Base-by-base conservation (phyloP, 2,113 vertebrate genomes). In the Delphinus delphis region DNA sequence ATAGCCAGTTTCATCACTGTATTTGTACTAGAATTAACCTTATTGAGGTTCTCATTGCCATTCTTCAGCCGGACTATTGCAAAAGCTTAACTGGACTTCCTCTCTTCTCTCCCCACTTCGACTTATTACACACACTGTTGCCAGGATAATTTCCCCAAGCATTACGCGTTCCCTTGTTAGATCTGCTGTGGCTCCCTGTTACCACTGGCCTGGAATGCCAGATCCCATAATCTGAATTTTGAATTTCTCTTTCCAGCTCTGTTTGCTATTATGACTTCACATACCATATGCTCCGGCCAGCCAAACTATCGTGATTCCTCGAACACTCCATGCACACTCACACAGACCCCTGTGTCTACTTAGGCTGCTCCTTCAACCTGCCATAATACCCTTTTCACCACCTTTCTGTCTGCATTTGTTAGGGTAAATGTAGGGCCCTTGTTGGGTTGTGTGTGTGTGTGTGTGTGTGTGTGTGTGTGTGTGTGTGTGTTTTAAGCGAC, bases 161-260 rank as follows among this genome's bases (percentile, higher is more conserved):
- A n/a, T 73, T 93, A 17, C 79, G 8, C 41, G 41, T 93, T 41
- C 25, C 38, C 18, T 96, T 82, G 65, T 77, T 91, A 93, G 25
- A 38, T 93, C 23, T 65, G 60, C 41, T 77, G 1, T 93, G 67
- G 21, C 26, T 95, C n/a, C 26, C n/a, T 93, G 21, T 83, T 96
- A 62, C 13, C 21, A 58, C 25, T 94, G 80, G 15, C 21, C 21
- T 81, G 25, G 11, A 94, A 87, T 80, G 33, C 25, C 31, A 62
- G 26, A 84, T 81, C 62, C 17, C 21, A 41, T 91, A 88, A 89
- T 96, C 50, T 79, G 25, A 91, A 44, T 68, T 95, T 91, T 96
- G 33, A 90, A 74, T 1, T 80, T 70, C 62, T 8, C 33, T 94
- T 92, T 92, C 7, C 8, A 86, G 77, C 93, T 96, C 21, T 38